Evolutionary conservation across 2,113 vertebrate genomes (phyloP).

Genomic region (Acrocephalus kingi): DNA sequence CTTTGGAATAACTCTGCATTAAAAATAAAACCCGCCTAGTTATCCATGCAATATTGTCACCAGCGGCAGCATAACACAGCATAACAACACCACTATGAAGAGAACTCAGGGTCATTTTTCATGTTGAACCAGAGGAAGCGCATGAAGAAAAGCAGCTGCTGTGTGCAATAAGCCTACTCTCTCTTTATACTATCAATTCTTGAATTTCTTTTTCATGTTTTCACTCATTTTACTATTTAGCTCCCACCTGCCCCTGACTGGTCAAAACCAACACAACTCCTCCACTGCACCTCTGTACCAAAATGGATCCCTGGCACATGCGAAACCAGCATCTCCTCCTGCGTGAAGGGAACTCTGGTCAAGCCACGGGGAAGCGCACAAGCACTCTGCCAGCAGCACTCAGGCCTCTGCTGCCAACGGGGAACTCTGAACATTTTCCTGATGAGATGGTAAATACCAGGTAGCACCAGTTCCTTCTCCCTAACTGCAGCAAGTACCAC

Average conservation of each 20-base stretch:
- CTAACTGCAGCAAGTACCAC: not conserved
- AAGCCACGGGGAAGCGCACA: accelerated
- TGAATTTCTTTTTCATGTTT: not conserved
- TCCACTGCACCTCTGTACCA: not conserved
- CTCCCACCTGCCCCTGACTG: not conserved
- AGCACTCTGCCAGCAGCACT: not conserved
- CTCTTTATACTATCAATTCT: not conserved
- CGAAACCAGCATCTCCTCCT: not conserved
- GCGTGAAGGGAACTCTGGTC: not conserved
- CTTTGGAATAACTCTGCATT: not conserved
- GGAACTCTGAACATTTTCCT: accelerated
- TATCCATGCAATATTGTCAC: not conserved
- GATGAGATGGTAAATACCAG: not conserved
- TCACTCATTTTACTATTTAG: not conserved
- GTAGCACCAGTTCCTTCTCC: not conserved
- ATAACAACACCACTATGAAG: not conserved
- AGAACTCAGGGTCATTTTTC: not conserved
- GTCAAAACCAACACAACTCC: not conserved
- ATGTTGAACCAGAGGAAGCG: not conserved
- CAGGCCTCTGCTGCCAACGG: not conserved
- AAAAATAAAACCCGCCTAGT: not conserved
- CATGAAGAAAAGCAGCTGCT: not conserved
- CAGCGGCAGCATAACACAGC: not conserved
- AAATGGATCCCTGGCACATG: accelerated
- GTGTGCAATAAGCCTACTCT: not conserved